Evolutionary conservation across 2,113 vertebrate genomes (phyloP).

Genomic region (Isurus oxyrinchus): DNA sequence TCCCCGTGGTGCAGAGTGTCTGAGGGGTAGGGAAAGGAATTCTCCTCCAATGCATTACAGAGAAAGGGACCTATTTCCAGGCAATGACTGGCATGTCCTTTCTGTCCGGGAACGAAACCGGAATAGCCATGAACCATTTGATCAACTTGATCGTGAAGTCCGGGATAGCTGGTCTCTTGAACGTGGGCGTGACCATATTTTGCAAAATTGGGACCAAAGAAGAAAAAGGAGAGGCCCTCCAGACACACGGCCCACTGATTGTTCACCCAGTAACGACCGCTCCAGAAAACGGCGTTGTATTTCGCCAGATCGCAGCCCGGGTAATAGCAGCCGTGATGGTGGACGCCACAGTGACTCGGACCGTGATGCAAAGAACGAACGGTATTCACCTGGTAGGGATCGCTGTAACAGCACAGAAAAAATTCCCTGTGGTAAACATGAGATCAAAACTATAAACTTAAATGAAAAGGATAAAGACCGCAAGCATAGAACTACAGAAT

Average conservation of each 20-base stretch:
- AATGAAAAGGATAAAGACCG: slow-evolving; percentile 68
- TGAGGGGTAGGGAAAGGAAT: slow-evolving; percentile 83
- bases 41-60: slow-evolving; percentile 86
- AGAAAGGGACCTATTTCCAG: slow-evolving; percentile 83
- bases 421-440: slow-evolving; percentile 65
- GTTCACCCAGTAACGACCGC: slow-evolving; percentile 87
- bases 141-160: slow-evolving; percentile 77
- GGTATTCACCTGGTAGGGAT: slow-evolving; percentile 71
- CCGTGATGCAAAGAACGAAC: slow-evolving; percentile 67
- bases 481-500: slow-evolving; percentile 64
- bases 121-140: slow-evolving; percentile 77
- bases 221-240: slow-evolving; percentile 78
- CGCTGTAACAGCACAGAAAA: slow-evolving; percentile 73
- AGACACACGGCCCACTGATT: slow-evolving; percentile 80
- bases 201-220: slow-evolving; percentile 72
- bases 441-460: slow-evolving; percentile 55
- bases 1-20: slow-evolving; percentile 79
- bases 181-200: slow-evolving; percentile 63
- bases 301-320: slow-evolving; percentile 82
- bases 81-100: slow-evolving; percentile 76
- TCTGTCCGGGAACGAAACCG: slow-evolving; percentile 79
- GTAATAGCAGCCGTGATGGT: slow-evolving; percentile 73
- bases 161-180: slow-evolving; percentile 92
- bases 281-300: slow-evolving; percentile 74
- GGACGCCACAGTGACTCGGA: slow-evolving; percentile 82